phyloP scores from a whole-genome alignment of 1,140 invertebrate species.

The Scaptomyza montana region DNA sequence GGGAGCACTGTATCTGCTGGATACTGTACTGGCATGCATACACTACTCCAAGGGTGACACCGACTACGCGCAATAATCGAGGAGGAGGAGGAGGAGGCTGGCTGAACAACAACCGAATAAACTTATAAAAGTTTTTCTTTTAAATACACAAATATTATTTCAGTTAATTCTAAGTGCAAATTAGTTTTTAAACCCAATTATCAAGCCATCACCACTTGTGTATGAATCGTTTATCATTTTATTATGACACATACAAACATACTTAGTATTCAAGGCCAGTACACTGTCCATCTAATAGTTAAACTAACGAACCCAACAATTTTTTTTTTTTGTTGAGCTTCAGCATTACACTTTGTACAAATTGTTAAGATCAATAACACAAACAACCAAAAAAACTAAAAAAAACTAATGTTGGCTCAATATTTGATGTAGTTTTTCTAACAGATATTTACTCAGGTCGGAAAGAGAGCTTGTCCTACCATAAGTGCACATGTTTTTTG shows the following conservation, averaged over 20 bases:
- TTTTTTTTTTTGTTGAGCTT: constrained; percentile 2
- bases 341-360: constrained; percentile 53
- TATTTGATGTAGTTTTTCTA: not conserved
- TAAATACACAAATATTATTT: constrained; percentile 25
- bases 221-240: constrained; percentile 14
- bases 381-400: not conserved
- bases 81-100: too few species aligned
- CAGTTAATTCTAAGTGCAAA: constrained; percentile 74
- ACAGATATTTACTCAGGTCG: not conserved
- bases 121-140: constrained; percentile 31
- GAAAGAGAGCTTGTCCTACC: not conserved
- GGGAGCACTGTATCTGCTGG: constrained; percentile 90
- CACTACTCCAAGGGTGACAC: constrained; percentile 88
- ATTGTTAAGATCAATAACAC: constrained; percentile 56
- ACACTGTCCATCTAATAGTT: not conserved
- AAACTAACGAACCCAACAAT: not conserved
- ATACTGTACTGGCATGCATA: constrained; percentile 90
- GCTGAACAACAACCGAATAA: constrained; percentile 54
- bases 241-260: not conserved
- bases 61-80: constrained; percentile 64
- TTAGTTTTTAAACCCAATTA: constrained; percentile 53
- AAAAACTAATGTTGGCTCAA: constrained; percentile 1
- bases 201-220: not conserved
- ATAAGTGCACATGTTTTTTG: not conserved
- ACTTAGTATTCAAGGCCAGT: constrained; percentile 11